Evolutionary conservation across 2,797 vertebrate genomes (phyloP).

Genomic region (Decapterus maruadsi): DNA sequence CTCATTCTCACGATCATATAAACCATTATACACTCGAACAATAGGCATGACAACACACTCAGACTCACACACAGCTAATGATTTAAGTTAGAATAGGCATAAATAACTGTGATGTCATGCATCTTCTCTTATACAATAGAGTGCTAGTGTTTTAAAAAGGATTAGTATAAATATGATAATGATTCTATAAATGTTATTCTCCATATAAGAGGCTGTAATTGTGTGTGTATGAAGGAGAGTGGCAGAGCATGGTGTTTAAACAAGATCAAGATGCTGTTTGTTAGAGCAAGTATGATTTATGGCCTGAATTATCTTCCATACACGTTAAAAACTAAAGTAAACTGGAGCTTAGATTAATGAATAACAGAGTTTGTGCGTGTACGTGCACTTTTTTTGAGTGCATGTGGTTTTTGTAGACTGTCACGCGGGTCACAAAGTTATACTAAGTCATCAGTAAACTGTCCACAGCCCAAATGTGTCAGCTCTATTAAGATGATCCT

Average conservation of each 20-base stretch:
- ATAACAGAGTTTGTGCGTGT: no score
- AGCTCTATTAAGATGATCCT: slow-evolving; percentile 3
- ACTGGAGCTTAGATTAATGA: no score
- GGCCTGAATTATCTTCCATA: background rate
- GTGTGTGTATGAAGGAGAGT: background rate
- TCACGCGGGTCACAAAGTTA: slow-evolving; percentile 6
- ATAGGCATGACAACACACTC: background rate
- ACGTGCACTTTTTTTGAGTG: no score
- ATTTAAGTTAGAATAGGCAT: background rate
- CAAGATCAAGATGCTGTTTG: background rate
- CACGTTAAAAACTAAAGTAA: background rate
- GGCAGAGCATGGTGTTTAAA: background rate
- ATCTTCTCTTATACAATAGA: background rate
- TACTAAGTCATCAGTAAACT: slow-evolving; percentile 27
- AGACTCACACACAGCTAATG: background rate
- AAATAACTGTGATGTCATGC: background rate
- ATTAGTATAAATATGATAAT: background rate
- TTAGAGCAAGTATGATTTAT: background rate
- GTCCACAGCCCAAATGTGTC: slow-evolving; percentile 22
- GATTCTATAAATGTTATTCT: background rate
- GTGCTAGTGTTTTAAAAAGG: background rate
- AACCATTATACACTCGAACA: background rate
- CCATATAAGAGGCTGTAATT: background rate
- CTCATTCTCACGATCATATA: background rate
- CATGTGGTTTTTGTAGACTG: slow-evolving; percentile 1